Evolutionary conservation across 2,888 invertebrate genomes (phyloP), one percentile per base, ranked within the genome.

Genomic region (Ormyrus pomaceus): DNA sequence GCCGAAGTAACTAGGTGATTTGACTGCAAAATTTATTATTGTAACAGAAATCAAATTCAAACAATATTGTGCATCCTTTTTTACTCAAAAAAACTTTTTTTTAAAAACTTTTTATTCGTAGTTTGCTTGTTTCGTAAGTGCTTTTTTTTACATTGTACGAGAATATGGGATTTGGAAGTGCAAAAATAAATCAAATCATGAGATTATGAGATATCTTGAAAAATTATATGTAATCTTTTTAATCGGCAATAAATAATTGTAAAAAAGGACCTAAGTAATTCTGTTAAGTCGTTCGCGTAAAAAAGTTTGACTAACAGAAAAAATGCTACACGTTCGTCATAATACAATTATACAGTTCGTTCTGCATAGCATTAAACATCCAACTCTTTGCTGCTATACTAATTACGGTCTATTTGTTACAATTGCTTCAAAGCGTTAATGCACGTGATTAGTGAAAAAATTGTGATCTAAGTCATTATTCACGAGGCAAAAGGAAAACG

Each of bases 351-450:
- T 77, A 77, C 34, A 53, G 13, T 71, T 72, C 65, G 55, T 77
- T 71, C 48, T 51, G 45, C 45, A 64, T 50, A 71, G 55, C 64
- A 77, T 65, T 71, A 71, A 70, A 61, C 48, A 34, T 56, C 4
- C n/a, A 64, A 77, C 34, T 71, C 48, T 77, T 65, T 53, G 13
- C 13, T 45, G 13, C n/a, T 75, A 51, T 53, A 5, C n/a, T 70
- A 77, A 58, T 46, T 62, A 77, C 34, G 53, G 6, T 69, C 45
- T 62, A 83, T 83, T 82, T 81, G 77, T 81, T 83, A 84, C 80
- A 82, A 70, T 83, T 77, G 82, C 81, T 82, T 84, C 80, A 77
- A 84, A 84, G 83, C 81, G 77, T 79, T 81, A 82, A 84, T 82
- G 83, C 81, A 80, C 69, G 76, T 75, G 73, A 82, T 71, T 83